Conservation (phyloP, 2,113 vertebrate genomes). For the Rafetus swinhoei region DNA sequence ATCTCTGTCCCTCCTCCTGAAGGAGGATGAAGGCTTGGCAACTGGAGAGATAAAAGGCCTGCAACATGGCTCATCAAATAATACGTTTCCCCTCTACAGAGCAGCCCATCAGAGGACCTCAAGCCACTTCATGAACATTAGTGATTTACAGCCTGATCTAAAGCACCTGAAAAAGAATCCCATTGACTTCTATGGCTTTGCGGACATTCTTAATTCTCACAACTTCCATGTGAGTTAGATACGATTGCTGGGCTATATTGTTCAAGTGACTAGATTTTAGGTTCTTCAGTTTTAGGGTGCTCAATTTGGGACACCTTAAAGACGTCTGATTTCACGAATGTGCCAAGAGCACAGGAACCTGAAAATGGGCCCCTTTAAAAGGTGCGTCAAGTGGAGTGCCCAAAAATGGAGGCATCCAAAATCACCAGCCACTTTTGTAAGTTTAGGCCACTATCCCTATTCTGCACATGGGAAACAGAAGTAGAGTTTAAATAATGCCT, state of each 20-base stretch:
- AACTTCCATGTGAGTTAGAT: not conserved
- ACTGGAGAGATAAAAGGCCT: not conserved
- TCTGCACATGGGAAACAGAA: rapidly evolving
- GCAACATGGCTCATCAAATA: not conserved
- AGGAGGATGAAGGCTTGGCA: not conserved
- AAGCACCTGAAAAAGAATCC: not conserved
- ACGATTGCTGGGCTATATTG: not conserved
- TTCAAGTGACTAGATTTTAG: not conserved
- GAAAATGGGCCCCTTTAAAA: not conserved
- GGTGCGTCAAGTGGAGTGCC: not conserved
- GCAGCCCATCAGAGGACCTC: not conserved
- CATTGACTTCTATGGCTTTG: not conserved
- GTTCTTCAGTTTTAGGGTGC: not conserved
- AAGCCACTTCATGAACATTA: not conserved
- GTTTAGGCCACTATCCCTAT: not conserved
- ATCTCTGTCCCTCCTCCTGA: not conserved
- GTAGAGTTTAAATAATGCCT: not conserved
- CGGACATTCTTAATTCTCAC: not conserved
- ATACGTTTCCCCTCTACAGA: not conserved
- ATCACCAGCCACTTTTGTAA: not conserved
- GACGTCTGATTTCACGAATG: not conserved
- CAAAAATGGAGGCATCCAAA: not conserved
- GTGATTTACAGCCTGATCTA: not conserved
- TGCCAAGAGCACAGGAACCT: not conserved
- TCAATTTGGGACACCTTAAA: not conserved